Conservation (phyloP, 2,113 vertebrate genomes). For the Urocolius indicus region DNA sequence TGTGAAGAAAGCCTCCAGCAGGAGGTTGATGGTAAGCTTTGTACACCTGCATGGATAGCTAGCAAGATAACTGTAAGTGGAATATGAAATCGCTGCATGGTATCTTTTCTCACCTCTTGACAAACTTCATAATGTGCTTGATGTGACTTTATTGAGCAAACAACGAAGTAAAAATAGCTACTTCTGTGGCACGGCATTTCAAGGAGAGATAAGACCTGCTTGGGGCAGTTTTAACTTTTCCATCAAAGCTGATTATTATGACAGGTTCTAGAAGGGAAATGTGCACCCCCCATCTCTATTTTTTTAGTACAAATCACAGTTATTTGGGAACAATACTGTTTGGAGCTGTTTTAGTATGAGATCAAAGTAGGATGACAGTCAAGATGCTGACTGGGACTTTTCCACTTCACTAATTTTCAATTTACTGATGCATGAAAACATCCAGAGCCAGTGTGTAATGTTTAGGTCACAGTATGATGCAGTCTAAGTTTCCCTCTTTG, state of each 20-base stretch:
- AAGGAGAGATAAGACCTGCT: neutral
- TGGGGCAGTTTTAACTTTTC: neutral
- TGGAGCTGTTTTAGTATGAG: neutral
- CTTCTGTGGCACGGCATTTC: neutral
- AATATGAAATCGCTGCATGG: neutral
- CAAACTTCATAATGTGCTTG: neutral
- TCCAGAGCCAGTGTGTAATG: neutral
- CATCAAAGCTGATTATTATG: neutral
- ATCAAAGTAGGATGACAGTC: neutral
- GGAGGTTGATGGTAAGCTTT: neutral
- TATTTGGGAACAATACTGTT: neutral
- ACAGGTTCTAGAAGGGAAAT: neutral
- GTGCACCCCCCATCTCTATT: neutral
- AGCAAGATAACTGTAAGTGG: neutral
- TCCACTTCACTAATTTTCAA: neutral
- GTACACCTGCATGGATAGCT: neutral
- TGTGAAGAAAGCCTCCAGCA: neutral
- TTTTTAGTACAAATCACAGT: neutral
- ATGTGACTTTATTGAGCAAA: neutral
- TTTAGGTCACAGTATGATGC: neutral
- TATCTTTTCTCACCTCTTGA: neutral
- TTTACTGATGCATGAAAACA: neutral
- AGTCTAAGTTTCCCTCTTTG: neutral
- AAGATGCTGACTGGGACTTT: neutral
- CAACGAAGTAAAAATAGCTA: neutral